Percentiles rank a stretch among this genome's conserved stretches.
Conservation (phyloP, 2,113 vertebrate genomes). For the Nanorana parkeri region DNA sequence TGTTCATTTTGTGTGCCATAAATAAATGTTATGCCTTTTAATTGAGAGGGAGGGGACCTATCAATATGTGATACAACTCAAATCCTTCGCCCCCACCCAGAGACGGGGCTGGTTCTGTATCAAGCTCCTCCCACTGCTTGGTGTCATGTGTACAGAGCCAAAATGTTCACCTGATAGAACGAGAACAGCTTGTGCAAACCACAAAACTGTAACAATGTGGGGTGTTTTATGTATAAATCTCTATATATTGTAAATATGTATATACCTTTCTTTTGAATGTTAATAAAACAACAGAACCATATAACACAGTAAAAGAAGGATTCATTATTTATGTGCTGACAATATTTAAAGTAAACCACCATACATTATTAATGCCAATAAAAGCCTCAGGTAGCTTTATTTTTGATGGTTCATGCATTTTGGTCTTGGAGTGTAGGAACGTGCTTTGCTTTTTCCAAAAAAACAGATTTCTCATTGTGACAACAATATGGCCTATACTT, state of each 20-base stretch:
- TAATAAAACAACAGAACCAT: conserved; percentile 37
- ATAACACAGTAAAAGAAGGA: background rate
- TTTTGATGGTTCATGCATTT: background rate
- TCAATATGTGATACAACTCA: background rate
- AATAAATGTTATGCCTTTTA: background rate
- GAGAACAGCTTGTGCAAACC: conserved; percentile 12
- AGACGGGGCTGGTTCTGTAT: background rate
- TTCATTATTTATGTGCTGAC: conserved; percentile 1
- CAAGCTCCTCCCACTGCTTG: background rate
- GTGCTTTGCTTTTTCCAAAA: background rate
- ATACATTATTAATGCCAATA: background rate
- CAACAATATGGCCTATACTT: background rate
- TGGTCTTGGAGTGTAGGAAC: background rate
- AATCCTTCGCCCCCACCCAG: background rate
- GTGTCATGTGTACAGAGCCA: background rate
- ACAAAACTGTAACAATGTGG: conserved; percentile 28
- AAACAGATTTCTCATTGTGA: background rate
- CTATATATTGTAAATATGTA: conserved; percentile 44
- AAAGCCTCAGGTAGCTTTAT: too few species aligned
- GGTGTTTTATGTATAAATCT: conserved; percentile 39
- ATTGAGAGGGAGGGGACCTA: background rate
- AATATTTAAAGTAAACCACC: background rate
- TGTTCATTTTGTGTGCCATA: conserved; percentile 41
- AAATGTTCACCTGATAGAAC: background rate
- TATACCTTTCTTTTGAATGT: conserved; percentile 42